These are phyloP conservation scores for Aphyosemion australe DNA, from an alignment of 2,113 vertebrate species.

Conservation along the genomic window DNA sequence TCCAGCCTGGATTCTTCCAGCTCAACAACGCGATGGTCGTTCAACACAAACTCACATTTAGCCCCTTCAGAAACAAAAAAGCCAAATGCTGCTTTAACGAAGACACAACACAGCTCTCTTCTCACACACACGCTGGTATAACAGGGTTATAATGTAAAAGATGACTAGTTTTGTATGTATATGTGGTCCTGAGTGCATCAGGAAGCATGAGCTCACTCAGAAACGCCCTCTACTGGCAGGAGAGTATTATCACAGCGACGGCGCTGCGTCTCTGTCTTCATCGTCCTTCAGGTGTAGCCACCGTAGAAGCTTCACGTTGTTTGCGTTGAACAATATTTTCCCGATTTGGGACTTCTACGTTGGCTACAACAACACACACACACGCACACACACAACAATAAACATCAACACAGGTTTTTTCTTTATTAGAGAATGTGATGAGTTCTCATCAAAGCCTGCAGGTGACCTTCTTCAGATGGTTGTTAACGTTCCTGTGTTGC, in stretches of 20 bases:
- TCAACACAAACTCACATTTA: slow-evolving; percentile 31
- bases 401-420: slow-evolving; percentile 33
- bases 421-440: slow-evolving; percentile 20
- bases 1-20: slow-evolving; percentile 25
- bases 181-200: slow-evolving; percentile 52
- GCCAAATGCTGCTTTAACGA: slow-evolving; percentile 66
- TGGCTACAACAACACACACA: slow-evolving; percentile 40
- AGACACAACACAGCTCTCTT: slow-evolving; percentile 35
- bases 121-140: slow-evolving; percentile 58
- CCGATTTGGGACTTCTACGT: slow-evolving; percentile 25
- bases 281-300: slow-evolving; percentile 55
- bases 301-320: slow-evolving; percentile 27
- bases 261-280: slow-evolving; percentile 35
- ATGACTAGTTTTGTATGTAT: slow-evolving; percentile 63
- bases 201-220: slow-evolving; percentile 55
- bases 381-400: slow-evolving; percentile 7
- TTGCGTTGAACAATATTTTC: neutral
- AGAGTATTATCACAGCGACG: slow-evolving; percentile 55
- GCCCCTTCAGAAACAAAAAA: slow-evolving; percentile 32
- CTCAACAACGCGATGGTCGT: slow-evolving; percentile 7
- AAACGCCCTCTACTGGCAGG: slow-evolving; percentile 45
- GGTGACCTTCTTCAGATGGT: slow-evolving; percentile 36
- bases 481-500: slow-evolving; percentile 43
- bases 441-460: neutral
- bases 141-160: slow-evolving; percentile 72